Percentiles rank a stretch among this genome's conserved stretches.
phyloP scores from a whole-genome alignment of 2,797 vertebrate genomes.

The Hyperoplus lanceolatus region DNA sequence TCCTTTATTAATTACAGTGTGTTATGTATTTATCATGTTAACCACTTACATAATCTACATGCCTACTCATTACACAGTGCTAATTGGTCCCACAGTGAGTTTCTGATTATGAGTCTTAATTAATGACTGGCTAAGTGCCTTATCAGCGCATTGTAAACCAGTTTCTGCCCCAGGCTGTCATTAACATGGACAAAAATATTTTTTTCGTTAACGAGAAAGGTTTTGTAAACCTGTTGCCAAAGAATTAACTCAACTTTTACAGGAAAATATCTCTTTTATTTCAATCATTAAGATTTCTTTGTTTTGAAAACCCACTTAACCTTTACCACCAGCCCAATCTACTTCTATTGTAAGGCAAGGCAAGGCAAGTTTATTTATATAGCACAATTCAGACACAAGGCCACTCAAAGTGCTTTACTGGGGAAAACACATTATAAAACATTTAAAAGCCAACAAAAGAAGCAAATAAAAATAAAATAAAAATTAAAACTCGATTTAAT shows the following conservation, averaged over 20 bases:
- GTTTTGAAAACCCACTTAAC: too few relatives aligned
- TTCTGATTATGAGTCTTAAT: slow-evolving; percentile 64
- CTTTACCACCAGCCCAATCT: too few relatives aligned
- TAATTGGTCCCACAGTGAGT: slow-evolving; percentile 76
- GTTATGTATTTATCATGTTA: slow-evolving; percentile 27
- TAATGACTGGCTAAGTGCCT: slow-evolving; percentile 51
- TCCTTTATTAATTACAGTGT: slow-evolving; percentile 35
- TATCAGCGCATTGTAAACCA: slow-evolving; percentile 51
- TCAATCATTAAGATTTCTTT: not conserved
- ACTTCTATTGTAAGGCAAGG: too few relatives aligned
- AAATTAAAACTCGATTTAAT: too few relatives aligned
- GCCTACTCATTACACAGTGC: slow-evolving; percentile 23
- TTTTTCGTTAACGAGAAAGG: not conserved
- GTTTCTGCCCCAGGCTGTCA: slow-evolving; percentile 16
- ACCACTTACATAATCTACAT: slow-evolving; percentile 36
- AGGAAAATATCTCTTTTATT: not conserved
- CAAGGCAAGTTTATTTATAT: too few relatives aligned
- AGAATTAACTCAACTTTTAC: not conserved
- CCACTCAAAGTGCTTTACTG: too few relatives aligned
- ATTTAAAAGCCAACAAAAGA: too few relatives aligned
- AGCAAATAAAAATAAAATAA: too few relatives aligned
- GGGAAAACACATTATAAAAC: too few relatives aligned
- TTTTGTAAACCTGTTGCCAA: not conserved
- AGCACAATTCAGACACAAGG: too few relatives aligned
- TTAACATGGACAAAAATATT: slow-evolving; percentile 30